Evolutionary conservation across 2,797 vertebrate genomes (phyloP).

Genomic region (Schizopygopsis malacanthus): DNA sequence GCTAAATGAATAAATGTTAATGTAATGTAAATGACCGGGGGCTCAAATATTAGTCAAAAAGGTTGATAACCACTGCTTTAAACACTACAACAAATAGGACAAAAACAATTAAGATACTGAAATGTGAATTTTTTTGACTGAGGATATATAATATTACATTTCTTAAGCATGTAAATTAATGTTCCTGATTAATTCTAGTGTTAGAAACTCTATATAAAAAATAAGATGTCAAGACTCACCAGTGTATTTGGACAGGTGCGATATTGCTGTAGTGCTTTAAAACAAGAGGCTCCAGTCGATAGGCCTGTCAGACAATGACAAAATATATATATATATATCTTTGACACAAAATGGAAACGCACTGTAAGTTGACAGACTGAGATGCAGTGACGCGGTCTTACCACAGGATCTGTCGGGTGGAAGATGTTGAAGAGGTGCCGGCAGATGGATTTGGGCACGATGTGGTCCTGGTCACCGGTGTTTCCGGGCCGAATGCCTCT

Average conservation of each 20-base stretch:
- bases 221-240: slow-evolving; percentile 72
- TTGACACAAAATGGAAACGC: neutral
- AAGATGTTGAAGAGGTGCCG: slow-evolving; percentile 94
- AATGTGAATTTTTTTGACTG: neutral
- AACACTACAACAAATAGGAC: neutral
- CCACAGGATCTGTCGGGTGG: slow-evolving; percentile 98
- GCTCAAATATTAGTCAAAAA: neutral
- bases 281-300: slow-evolving; percentile 95
- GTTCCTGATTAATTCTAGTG: neutral
- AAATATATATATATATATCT: neutral
- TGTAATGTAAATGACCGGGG: too few species aligned
- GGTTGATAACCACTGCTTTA: neutral
- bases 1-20: too few species aligned
- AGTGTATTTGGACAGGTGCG: slow-evolving; percentile 95
- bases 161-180: neutral
- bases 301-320: slow-evolving; percentile 81
- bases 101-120: neutral
- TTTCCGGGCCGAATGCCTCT: slow-evolving; percentile 93
- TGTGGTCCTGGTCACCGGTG: slow-evolving; percentile 92
- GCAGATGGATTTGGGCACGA: slow-evolving; percentile 92
- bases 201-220: neutral
- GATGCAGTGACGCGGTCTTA: slow-evolving; percentile 72
- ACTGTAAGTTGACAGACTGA: slow-evolving; percentile 1
- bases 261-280: slow-evolving; percentile 98
- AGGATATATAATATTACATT: neutral